These are phyloP conservation scores for Lasioglossum malachurum DNA, from an alignment of 2,888 invertebrate species.

Conservation along the genomic window DNA sequence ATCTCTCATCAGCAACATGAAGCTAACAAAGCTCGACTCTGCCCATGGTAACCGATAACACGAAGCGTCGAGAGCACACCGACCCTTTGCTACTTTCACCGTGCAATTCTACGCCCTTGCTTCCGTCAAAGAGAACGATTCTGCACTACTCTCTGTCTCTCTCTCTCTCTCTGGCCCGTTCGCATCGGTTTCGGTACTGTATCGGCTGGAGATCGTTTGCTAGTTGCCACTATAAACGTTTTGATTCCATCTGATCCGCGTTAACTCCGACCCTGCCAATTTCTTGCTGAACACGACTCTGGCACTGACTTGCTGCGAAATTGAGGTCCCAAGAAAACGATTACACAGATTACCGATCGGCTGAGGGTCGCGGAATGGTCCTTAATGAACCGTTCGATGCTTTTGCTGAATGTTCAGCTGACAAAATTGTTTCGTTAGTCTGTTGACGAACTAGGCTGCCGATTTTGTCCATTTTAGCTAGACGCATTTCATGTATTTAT, in stretches of 20 bases:
- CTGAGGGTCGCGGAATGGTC: not conserved
- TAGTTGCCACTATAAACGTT: conserved; percentile 20
- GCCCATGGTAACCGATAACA: conserved; percentile 55
- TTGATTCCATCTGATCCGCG: conserved; percentile 26
- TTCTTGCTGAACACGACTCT: not conserved
- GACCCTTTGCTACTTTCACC: conserved; percentile 59
- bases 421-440: not conserved
- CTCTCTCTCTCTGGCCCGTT: not conserved
- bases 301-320: not conserved
- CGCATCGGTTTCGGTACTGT: conserved; percentile 34
- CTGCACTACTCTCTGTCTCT: conserved; percentile 15
- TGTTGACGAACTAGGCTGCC: too few relatives aligned
- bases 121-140: conserved; percentile 58
- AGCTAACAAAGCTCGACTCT: conserved; percentile 66
- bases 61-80: conserved; percentile 44
- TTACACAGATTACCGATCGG: not conserved
- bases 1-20: conserved; percentile 70
- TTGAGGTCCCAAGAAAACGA: not conserved
- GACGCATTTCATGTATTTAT: too few relatives aligned
- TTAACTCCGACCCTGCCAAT: conserved; percentile 14
- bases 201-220: conserved; percentile 32
- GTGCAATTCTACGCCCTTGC: conserved; percentile 49
- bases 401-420: not conserved
- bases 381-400: not conserved
- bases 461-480: too few relatives aligned